phyloP scores from a whole-genome alignment of 2,888 invertebrate genomes.

The Blera fallax region DNA sequence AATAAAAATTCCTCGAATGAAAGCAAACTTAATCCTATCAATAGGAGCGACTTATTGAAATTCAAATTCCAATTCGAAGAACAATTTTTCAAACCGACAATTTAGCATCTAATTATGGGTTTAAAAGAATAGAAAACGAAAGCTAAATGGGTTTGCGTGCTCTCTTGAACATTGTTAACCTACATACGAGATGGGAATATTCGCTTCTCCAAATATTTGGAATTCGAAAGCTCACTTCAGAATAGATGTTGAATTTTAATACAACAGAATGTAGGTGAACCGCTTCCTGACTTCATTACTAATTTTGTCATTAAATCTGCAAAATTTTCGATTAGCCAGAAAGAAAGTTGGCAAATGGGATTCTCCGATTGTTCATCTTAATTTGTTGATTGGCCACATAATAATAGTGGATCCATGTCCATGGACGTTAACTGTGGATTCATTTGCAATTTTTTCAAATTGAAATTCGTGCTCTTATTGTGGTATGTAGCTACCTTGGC shows the following conservation, averaged over 20 bases:
- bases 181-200: slow-evolving; percentile 23
- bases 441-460: slow-evolving; percentile 32
- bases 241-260: slow-evolving; percentile 44
- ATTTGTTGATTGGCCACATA: slow-evolving; percentile 44
- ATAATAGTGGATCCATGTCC: slow-evolving; percentile 9
- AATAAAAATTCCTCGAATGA: slow-evolving; percentile 32
- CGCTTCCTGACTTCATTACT: slow-evolving; percentile 42
- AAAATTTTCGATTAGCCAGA: neutral
- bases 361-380: slow-evolving; percentile 29
- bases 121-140: slow-evolving; percentile 32
- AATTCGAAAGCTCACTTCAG: slow-evolving; percentile 41
- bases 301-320: slow-evolving; percentile 33
- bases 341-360: slow-evolving; percentile 40
- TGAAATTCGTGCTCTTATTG: slow-evolving; percentile 52
- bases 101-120: slow-evolving; percentile 34
- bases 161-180: slow-evolving; percentile 30
- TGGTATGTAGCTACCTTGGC: neutral
- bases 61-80: neutral
- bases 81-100: neutral
- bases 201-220: neutral
- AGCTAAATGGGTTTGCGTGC: slow-evolving; percentile 4
- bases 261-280: slow-evolving; percentile 37
- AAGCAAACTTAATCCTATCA: slow-evolving; percentile 46
- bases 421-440: neutral
- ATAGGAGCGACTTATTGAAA: neutral